These are phyloP conservation scores for Andrena flavipes DNA, from an alignment of 2,888 invertebrate species.

Conservation along the genomic window DNA sequence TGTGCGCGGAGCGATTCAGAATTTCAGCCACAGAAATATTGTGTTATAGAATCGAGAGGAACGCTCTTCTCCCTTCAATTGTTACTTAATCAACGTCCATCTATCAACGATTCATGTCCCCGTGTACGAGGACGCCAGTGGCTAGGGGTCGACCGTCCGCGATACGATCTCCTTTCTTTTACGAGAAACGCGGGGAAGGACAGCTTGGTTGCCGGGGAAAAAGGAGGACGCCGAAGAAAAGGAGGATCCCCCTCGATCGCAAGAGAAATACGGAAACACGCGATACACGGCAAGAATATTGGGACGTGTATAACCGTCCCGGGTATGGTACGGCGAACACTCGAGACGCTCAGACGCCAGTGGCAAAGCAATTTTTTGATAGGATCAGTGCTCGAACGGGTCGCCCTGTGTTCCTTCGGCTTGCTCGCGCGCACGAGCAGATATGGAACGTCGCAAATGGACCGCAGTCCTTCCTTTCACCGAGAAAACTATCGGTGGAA, in stretches of 20 bases:
- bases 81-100: not conserved
- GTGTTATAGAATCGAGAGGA: too few relatives aligned
- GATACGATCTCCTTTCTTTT: conserved; percentile 28
- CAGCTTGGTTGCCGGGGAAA: not conserved
- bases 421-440: conserved; percentile 58
- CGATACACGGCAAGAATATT: conserved; percentile 58
- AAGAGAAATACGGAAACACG: conserved; percentile 54
- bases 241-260: conserved; percentile 46
- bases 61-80: too few relatives aligned
- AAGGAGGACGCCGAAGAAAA: not conserved
- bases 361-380: conserved; percentile 81
- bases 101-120: not conserved
- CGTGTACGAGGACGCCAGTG: not conserved
- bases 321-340: conserved; percentile 44
- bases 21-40: too few relatives aligned
- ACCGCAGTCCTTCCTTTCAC: conserved; percentile 62
- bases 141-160: not conserved
- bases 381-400: conserved; percentile 74
- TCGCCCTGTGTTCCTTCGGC: conserved; percentile 70
- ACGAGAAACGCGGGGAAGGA: not conserved
- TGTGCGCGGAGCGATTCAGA: too few relatives aligned
- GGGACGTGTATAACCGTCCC: conserved; percentile 60
- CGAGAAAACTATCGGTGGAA: conserved; percentile 56
- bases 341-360: conserved; percentile 73
- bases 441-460: conserved; percentile 71